Evolutionary conservation across 2,113 vertebrate species (phyloP).

Genomic region (Lampris megalopsis): DNA sequence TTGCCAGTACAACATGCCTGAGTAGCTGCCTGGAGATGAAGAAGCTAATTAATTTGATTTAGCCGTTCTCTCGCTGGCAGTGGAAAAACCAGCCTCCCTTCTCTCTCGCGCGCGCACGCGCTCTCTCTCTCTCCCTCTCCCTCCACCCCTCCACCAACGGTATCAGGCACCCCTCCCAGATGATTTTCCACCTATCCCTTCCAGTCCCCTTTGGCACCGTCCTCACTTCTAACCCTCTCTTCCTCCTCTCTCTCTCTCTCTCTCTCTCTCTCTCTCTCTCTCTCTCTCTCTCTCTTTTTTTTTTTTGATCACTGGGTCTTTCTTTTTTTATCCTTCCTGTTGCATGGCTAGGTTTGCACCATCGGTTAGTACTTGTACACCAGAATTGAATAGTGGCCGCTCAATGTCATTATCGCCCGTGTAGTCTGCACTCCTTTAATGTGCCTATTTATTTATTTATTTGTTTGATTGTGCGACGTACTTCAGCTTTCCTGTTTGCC

Average conservation of each 20-base stretch:
- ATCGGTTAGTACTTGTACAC: slow-evolving; percentile 23
- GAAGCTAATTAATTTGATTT: slow-evolving; percentile 89
- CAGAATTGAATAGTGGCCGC: slow-evolving; percentile 30
- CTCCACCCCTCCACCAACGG: slow-evolving; percentile 44
- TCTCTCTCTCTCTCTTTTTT: slow-evolving; percentile 14
- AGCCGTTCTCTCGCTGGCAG: slow-evolving; percentile 79
- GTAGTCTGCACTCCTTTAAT: background rate
- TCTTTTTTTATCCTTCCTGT: slow-evolving; percentile 19
- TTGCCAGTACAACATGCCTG: slow-evolving; percentile 79
- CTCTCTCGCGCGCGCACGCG: background rate
- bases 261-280: slow-evolving; percentile 20
- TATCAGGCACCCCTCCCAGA: slow-evolving; percentile 81
- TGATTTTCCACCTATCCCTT: slow-evolving; percentile 84
- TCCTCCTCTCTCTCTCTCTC: slow-evolving; percentile 40
- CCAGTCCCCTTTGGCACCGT: slow-evolving; percentile 78
- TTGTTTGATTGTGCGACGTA: background rate
- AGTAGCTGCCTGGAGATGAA: slow-evolving; percentile 85
- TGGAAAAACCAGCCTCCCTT: slow-evolving; percentile 78
- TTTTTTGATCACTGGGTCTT: background rate
- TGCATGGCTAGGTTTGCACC: slow-evolving; percentile 45
- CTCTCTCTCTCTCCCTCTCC: slow-evolving; percentile 10
- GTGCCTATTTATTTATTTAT: background rate
- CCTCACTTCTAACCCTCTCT: slow-evolving; percentile 40
- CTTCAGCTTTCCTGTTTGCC: slow-evolving; percentile 29
- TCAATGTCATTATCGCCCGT: slow-evolving; percentile 12